Evolutionary conservation across 2,888 invertebrate species (phyloP).

Genomic region (Apamea monoglypha): DNA sequence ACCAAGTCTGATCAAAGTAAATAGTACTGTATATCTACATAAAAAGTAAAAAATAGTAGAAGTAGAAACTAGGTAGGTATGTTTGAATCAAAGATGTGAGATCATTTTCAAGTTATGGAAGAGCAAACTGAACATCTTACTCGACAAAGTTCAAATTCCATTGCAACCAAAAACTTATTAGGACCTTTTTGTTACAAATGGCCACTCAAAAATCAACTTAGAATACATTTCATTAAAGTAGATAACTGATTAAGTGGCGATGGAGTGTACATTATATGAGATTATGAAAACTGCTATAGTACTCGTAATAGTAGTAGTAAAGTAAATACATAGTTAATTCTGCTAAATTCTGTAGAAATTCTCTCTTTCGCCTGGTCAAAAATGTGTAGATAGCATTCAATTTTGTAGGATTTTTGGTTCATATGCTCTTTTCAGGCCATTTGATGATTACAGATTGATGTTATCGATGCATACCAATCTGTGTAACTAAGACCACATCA

Average conservation of each 20-base stretch:
- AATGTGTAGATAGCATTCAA: neutral
- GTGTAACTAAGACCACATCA: neutral
- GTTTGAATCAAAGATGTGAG: neutral
- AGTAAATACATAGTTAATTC: slow-evolving; percentile 29
- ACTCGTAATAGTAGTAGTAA: neutral
- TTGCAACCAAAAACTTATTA: neutral
- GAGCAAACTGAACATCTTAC: neutral
- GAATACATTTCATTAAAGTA: neutral
- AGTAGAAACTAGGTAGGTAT: neutral
- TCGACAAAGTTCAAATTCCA: neutral
- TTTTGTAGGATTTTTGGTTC: neutral
- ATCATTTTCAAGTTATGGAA: neutral
- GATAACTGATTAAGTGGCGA: neutral
- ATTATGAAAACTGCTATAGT: neutral
- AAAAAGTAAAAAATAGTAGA: neutral
- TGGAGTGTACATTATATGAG: neutral
- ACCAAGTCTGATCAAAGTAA: slow-evolving; percentile 61
- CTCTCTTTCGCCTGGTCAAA: neutral
- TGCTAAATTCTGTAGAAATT: neutral
- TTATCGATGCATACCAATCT: neutral
- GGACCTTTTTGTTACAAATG: neutral
- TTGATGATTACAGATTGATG: slow-evolving; percentile 1
- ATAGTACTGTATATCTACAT: neutral
- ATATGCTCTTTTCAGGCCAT: neutral
- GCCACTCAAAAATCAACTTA: neutral